Conservation (phyloP, 2,797 vertebrate genomes). For the Echiichthys vipera region DNA sequence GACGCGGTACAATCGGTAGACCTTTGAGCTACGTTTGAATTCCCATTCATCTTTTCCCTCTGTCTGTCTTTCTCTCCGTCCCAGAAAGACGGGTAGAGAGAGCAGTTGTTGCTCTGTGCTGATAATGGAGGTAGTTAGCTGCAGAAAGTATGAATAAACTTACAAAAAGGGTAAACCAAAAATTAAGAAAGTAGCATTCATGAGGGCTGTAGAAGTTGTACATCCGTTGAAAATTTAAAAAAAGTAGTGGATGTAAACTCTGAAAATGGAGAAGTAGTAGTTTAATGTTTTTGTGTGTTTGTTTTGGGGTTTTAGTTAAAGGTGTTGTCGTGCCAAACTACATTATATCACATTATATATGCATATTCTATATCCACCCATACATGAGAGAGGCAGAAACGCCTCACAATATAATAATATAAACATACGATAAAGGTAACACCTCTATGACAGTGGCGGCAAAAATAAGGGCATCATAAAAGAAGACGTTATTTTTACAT, state of each 20-base stretch:
- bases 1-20: constrained; percentile 74
- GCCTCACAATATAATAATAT: no score
- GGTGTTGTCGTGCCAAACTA: not conserved
- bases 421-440: not conserved
- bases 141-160: constrained; percentile 21
- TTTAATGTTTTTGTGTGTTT: not conserved
- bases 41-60: constrained; percentile 73
- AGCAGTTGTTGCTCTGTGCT: constrained; percentile 48
- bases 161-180: no score
- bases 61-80: constrained; percentile 61
- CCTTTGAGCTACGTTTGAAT: constrained; percentile 81
- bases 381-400: no score
- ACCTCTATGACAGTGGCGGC: not conserved
- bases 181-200: not conserved
- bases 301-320: not conserved
- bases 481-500: not conserved
- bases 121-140: constrained; percentile 30
- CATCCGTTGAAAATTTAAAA: not conserved
- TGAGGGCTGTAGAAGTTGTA: not conserved
- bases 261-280: no score
- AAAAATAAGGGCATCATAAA: not conserved
- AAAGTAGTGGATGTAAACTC: no score
- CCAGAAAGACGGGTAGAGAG: constrained; percentile 61
- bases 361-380: no score
- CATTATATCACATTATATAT: no score